A percentile compares a stretch with the other conserved stretches of the same genome.
phyloP scores from a whole-genome alignment of 1,140 invertebrate species.

The Dufourea novaeangliae region DNA sequence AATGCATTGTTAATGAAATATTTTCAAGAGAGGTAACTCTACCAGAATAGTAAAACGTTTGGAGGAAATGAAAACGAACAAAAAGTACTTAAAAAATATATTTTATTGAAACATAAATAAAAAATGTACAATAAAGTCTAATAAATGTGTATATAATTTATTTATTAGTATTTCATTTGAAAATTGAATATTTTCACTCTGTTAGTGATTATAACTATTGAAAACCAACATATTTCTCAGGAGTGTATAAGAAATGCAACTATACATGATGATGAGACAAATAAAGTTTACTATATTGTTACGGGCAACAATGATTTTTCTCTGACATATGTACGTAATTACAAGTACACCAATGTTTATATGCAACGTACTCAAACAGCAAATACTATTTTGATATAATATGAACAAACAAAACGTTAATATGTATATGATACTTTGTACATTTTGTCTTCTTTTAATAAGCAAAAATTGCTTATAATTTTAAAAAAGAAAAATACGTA shows the following conservation, averaged over 20 bases:
- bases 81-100: slow-evolving; percentile 60
- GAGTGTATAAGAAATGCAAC: neutral
- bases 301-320: neutral
- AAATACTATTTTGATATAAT: slow-evolving; percentile 1
- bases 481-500: neutral
- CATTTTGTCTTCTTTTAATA: neutral
- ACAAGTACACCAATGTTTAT: neutral
- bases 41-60: slow-evolving; percentile 14
- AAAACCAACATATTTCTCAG: slow-evolving; percentile 1
- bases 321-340: neutral
- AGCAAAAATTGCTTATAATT: slow-evolving; percentile 11
- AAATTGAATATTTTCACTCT: neutral
- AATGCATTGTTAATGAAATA: neutral
- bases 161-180: slow-evolving; percentile 18
- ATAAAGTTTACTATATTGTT: neutral
- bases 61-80: slow-evolving; percentile 59
- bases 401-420: slow-evolving; percentile 25
- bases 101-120: slow-evolving; percentile 56
- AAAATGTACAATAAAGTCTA: slow-evolving; percentile 57
- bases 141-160: slow-evolving; percentile 18
- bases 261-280: neutral
- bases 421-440: neutral
- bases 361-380: slow-evolving; percentile 21
- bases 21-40: slow-evolving; percentile 2
- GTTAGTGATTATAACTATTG: slow-evolving; percentile 6